Evolutionary conservation across 2,113 vertebrate genomes (phyloP), one percentile per base, ranked within the genome.

Genomic region (Aldabrachelys gigantea): DNA sequence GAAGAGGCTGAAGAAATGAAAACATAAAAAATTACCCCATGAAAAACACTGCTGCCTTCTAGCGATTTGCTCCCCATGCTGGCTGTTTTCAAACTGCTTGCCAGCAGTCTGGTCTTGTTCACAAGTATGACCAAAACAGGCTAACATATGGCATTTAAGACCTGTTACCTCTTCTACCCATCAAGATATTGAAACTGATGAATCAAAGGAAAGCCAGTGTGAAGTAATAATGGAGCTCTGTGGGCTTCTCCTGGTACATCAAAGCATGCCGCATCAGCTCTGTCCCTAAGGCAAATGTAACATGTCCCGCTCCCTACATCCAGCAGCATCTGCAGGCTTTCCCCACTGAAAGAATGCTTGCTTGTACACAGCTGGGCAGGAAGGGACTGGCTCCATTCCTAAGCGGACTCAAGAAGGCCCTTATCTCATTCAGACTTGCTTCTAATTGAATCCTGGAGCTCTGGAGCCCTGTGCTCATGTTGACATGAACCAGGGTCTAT

Each of bases 261-360:
- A 97, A 96, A 95, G 93, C 87, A 93, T 78, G 78, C 89, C 93
- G 90, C 97, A 93, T 41, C 93, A 82, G 93, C 86, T 94, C 94
- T 41, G 41, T 90, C 92, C 94, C 54, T 56, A 78, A 72, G 82
- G 96, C 87, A 96, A 92, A 80, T 0, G 5, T 94, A 96, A 94
- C 92, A 17, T 47, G 92, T 29, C 87, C 87, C 69, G 27, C 10
- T 87, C 79, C 82, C 94, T 75, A 89, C 93, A 29, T 84, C 89
- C 93, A 89, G 95, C 92, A 93, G 96, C 90, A 1, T 88, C 91
- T 94, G 93, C 92, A 90, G 94, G 91, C 94, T 97, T 80, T 94
- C 65, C 91, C 89, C 44, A 27, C 90, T 59, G 91, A 89, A 88
- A 81, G 85, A 89, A 82, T 2, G 91, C 12, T 53, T 89, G 69